Base-by-base conservation (phyloP, 2,797 vertebrate genomes). In the Paguma larvata region DNA sequence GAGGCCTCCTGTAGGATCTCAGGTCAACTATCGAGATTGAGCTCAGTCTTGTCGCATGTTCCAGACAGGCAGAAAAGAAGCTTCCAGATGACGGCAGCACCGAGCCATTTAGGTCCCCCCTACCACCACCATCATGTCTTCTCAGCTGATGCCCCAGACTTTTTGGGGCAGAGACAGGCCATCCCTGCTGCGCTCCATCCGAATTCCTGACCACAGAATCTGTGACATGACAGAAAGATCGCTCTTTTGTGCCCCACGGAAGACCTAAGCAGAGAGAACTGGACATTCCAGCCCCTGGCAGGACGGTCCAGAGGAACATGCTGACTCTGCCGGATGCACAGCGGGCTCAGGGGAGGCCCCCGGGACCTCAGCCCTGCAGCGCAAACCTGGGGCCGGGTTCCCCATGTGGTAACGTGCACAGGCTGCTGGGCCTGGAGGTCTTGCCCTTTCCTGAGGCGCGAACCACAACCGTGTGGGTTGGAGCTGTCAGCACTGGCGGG, bases 161-260 rank as follows among this genome's bases (percentile, higher is more conserved):
- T 21, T 44, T n/a, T 12, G 46, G 30, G 21, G 18, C 46, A n/a
- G 46, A 51, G 10, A 78, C 32, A 21, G 30, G 46, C 30, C 11
- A 1, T 78, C 46, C 32, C 30, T 19, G 12, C 30, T 10, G 8
- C 46, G 51, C 10, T 32, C 46, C 0, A 0, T n/a, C 11, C 0
- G 16, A 21, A 78, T 21, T 13, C 46, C 46, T 51, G 46, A 13
- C 75, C 3, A 2, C 10, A 12, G 46, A 2, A 78, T 78, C 75
- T 13, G 46, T 21, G 75, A 78, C 75, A 51, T 6, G 32, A 32
- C 30, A 77, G 48, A 48, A 16, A 18, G 27, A 18, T 48, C 0
- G 4, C 73, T 32, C 27, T 48, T 32, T 46, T 10, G 16, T 75
- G 41, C 4, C 44, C 46, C 16, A 21, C 12, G 9, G 75, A 51